Base-by-base conservation (phyloP, 2,113 vertebrate species). In the Condylura cristata region DNA sequence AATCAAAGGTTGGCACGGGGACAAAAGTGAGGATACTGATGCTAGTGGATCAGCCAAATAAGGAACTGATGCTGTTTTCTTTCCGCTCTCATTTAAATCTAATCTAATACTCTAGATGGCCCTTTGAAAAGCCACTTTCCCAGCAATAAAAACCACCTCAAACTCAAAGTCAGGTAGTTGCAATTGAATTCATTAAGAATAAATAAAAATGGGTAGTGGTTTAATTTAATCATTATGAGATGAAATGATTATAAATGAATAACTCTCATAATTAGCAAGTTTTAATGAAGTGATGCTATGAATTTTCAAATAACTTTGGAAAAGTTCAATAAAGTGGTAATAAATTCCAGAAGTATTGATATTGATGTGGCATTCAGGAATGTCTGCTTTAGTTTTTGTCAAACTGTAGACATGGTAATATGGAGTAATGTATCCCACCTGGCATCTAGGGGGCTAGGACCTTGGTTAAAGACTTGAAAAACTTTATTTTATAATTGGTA, bases 101-200 rank as follows among this genome's bases (percentile, higher is more conserved):
- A 28, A 46, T 76, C 1, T 14, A 51, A 65, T 32, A 41, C 22
- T 78, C 26, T 16, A 46, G 9, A 6, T 65, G 18, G 61, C 80
- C 44, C 44, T 93, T 61, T 60, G 68, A 37, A 86, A 20, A 81
- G 37, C 28, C 7, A 5, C 56, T 85, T 90, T 81, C 39, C 28
- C 60, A 83, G 72, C 76, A 91, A 48, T 82, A 75, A n/a, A n/a
- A 87, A 60, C 60, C 61, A 96, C 96, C 93, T 97, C 94, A 95
- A 48, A 85, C n/a, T 81, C 37, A 65, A 61, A 93, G 22, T 81
- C 75, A 44, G 91, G 94, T 96, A 96, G 91, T 82, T 89, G 30
- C 34, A 58, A 91, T 24, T 41, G 44, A 89, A 63, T 48, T 79
- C 51, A 88, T 76, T 58, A 89, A 79, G 82, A 92, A 56, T 63